These are phyloP conservation scores for Campoplex nolae DNA, from an alignment of 2,888 invertebrate species.

Conservation along the genomic window DNA sequence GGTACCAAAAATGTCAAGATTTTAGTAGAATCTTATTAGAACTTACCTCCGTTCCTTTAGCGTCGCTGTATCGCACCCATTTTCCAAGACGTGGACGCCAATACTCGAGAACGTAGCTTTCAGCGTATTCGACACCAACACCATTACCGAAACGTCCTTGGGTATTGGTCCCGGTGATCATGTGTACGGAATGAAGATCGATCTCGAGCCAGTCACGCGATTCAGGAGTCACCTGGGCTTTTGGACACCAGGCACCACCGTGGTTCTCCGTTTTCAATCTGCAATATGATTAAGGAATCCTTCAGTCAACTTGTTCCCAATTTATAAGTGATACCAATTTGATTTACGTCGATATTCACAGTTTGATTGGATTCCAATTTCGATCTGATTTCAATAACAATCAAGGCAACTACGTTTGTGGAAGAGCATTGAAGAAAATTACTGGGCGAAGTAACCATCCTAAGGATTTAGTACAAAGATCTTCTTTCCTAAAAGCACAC, in stretches of 20 bases:
- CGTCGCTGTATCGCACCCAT: constrained; percentile 88
- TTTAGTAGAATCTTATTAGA: neutral
- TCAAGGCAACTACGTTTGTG: neutral
- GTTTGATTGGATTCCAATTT: neutral
- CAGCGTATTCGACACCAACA: constrained; percentile 89
- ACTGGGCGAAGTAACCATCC: constrained; percentile 22
- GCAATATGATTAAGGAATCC: constrained; percentile 72
- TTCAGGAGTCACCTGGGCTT: constrained; percentile 86
- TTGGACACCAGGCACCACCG: constrained; percentile 92
- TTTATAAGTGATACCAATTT: neutral
- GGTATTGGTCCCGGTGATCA: constrained; percentile 88
- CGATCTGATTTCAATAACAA: neutral
- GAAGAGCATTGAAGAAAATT: constrained; percentile 2
- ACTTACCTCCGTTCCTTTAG: constrained; percentile 87
- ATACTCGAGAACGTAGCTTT: constrained; percentile 88
- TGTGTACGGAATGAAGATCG: constrained; percentile 87
- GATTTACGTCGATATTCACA: neutral
- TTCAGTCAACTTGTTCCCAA: neutral
- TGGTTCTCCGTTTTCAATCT: constrained; percentile 88
- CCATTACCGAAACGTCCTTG: constrained; percentile 91
- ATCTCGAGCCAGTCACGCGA: constrained; percentile 87
- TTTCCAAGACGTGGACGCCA: constrained; percentile 87
- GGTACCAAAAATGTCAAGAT: neutral
- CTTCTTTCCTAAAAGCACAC: constrained; percentile 34
- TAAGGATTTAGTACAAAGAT: constrained; percentile 31